Evolutionary conservation across 2,888 invertebrate species (phyloP), one percentile per base, ranked within the genome.

Genomic region (Andrena bicolor): DNA sequence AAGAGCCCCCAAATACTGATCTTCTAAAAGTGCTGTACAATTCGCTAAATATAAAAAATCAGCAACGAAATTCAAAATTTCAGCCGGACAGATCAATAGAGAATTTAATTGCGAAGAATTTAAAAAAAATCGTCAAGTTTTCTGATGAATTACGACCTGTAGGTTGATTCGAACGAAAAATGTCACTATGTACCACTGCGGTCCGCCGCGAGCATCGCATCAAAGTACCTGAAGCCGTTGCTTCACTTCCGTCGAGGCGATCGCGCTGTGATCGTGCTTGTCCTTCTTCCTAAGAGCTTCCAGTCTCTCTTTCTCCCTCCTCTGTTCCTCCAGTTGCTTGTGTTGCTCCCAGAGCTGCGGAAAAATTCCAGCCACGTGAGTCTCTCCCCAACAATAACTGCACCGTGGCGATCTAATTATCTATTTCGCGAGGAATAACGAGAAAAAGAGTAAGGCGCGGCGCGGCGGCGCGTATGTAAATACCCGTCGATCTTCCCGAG

Each of bases 181-280:
- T 23, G n/a, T 35, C 1, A n/a, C 1, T 8, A n/a, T 53, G 28
- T 28, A 48, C 0, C 26, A 41, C n/a, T 41, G 10, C n/a, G 26
- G 63, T 32, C n/a, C 63, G 23, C 8, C 23, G 16, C 64, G 23
- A 30, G 20, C 28, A 8, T 26, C 13, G 23, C 49, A 2, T 53
- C 26, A 8, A 70, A 32, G 26, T 82, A 97, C 98, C 96, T 98
- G 98, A 90, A 99, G 95, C 92, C 98, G 98, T 95, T 98, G 98
- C 94, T 99, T 99, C 92, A 99, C 99, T 94, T 99, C 99, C 28
- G 98, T 97, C 86, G 99, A 99, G 86, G 99, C 99, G 92, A 98
- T 97, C 76, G 99, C 99, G 95, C 98, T 98, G 95, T 98, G 98
- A 94, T 98, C 98, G 93, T 97, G 97, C 94, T 98, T 98, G 94